Percentiles rank a stretch among this genome's conserved stretches.
Conservation (phyloP, 1,140 invertebrate genomes). For the Drosophila obscura region DNA sequence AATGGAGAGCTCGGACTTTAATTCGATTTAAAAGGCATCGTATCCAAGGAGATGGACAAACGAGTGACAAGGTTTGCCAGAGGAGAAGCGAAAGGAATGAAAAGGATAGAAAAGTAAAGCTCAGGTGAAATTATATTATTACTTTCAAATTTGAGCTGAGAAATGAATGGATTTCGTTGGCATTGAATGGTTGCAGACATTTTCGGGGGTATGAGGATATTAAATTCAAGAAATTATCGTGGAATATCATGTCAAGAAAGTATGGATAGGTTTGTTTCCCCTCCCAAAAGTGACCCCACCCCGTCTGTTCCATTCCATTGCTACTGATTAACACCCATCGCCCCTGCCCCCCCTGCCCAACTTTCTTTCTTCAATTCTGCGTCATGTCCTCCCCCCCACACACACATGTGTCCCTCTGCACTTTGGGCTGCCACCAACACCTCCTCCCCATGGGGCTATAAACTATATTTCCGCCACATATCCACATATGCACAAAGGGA, state of each 20-base stretch:
- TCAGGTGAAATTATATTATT: no score
- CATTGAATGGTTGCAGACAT: no score
- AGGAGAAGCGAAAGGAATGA: constrained; percentile 8
- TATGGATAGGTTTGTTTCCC: no score
- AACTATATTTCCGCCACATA: constrained; percentile 56
- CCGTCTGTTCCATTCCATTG: no score
- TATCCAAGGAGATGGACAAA: background rate
- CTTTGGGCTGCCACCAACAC: constrained; percentile 12
- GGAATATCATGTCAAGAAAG: no score
- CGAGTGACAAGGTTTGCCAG: background rate
- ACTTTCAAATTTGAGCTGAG: no score
- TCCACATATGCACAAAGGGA: constrained; percentile 22
- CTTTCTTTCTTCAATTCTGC: constrained; percentile 6
- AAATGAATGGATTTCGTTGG: no score
- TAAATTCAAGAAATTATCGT: no score
- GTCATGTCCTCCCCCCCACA: constrained; percentile 27
- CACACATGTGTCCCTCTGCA: constrained; percentile 32
- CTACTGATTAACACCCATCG: background rate
- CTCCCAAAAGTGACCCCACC: no score
- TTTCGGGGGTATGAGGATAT: no score
- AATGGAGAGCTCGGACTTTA: no score
- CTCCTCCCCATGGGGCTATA: constrained; percentile 56
- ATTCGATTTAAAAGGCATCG: no score
- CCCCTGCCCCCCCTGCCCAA: background rate
- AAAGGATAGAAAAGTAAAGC: constrained; percentile 13